phyloP scores from a whole-genome alignment of 1,140 invertebrate species.

The Aphaenogaster floridana region DNA sequence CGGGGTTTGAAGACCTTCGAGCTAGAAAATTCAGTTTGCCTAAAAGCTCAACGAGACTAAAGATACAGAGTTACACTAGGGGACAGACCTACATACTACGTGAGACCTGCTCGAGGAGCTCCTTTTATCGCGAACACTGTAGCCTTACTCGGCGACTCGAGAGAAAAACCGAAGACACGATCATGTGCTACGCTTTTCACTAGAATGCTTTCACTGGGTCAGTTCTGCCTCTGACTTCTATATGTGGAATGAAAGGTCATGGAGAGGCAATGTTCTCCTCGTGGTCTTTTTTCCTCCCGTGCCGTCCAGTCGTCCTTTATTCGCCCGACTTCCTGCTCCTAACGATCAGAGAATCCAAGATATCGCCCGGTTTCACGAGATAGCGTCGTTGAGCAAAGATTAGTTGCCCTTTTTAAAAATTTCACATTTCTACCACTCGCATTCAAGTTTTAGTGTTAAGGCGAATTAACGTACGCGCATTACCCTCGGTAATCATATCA shows the following conservation, averaged over 20 bases:
- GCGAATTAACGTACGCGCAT: background rate
- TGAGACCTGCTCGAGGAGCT: background rate
- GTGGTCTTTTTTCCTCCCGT: background rate
- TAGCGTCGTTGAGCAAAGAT: background rate
- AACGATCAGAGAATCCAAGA: slow-evolving; percentile 7
- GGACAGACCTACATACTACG: slow-evolving; percentile 13
- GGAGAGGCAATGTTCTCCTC: slow-evolving; percentile 18
- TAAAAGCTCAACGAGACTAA: background rate
- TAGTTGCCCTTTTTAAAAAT: background rate
- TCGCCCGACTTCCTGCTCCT: slow-evolving; percentile 14
- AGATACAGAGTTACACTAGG: background rate
- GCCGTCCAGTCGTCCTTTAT: slow-evolving; percentile 20
- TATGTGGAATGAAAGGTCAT: slow-evolving; percentile 40
- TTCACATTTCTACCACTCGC: background rate
- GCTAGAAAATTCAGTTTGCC: slow-evolving; percentile 10
- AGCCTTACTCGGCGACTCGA: background rate
- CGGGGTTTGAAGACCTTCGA: background rate
- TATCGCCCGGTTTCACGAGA: background rate
- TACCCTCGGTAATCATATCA: background rate
- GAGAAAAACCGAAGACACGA: slow-evolving; percentile 36
- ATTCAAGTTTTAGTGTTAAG: background rate
- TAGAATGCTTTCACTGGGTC: slow-evolving; percentile 23
- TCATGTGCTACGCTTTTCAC: slow-evolving; percentile 28
- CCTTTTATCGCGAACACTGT: slow-evolving; percentile 8
- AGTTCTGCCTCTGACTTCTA: slow-evolving; percentile 42